phyloP scores from a whole-genome alignment of 2,113 vertebrate genomes.

The Sylvietta virens region DNA sequence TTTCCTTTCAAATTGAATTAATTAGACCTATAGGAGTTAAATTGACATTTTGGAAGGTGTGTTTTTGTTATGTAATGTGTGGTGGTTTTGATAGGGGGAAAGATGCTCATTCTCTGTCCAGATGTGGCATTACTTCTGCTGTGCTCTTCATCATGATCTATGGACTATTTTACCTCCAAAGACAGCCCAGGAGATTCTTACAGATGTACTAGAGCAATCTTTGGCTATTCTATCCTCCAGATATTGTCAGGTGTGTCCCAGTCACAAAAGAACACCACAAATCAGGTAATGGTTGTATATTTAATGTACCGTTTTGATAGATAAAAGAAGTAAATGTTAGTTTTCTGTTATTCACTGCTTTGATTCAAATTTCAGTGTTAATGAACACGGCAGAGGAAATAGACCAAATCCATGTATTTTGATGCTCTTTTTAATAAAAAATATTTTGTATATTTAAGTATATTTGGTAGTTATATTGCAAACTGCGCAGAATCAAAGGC shows the following conservation, averaged over 20 bases:
- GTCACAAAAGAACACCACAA: slow-evolving; percentile 86
- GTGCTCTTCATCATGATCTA: slow-evolving; percentile 86
- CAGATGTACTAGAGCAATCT: slow-evolving; percentile 83
- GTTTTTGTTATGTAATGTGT: slow-evolving; percentile 64
- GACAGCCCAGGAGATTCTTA: slow-evolving; percentile 80
- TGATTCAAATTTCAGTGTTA: neutral
- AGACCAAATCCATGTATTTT: neutral
- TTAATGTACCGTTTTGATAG: neutral
- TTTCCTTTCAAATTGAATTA: slow-evolving; percentile 72
- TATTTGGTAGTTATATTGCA: neutral
- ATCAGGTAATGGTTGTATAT: slow-evolving; percentile 81
- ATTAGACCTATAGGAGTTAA: slow-evolving; percentile 66
- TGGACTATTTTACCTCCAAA: slow-evolving; percentile 81
- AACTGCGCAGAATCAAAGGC: neutral
- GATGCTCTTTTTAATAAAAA: neutral
- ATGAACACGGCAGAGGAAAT: neutral
- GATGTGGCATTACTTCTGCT: slow-evolving; percentile 98
- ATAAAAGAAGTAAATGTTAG: neutral
- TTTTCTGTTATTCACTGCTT: neutral
- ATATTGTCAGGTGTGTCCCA: slow-evolving; percentile 83
- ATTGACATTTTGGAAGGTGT: slow-evolving; percentile 46
- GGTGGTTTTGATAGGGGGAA: slow-evolving; percentile 84
- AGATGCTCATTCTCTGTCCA: slow-evolving; percentile 95
- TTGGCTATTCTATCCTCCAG: slow-evolving; percentile 83
- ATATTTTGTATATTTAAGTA: neutral